phyloP scores from a whole-genome alignment of 2,888 invertebrate species.

The Brachypterus glaber region DNA sequence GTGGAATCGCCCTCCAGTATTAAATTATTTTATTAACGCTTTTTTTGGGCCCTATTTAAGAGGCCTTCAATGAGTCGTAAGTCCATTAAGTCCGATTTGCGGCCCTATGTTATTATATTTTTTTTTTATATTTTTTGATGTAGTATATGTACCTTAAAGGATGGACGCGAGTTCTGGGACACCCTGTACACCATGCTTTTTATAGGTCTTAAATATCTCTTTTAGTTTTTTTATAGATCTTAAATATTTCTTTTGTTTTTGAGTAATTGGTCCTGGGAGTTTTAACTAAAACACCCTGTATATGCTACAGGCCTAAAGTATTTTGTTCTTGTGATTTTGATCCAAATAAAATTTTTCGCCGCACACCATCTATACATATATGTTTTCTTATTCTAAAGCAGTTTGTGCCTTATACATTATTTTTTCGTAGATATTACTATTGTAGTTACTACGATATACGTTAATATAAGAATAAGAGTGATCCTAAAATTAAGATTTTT shows the following conservation, averaged over 20 bases:
- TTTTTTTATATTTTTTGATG: too few species aligned
- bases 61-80: constrained; percentile 7
- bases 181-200: too few species aligned
- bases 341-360: constrained; percentile 1
- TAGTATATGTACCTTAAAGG: too few species aligned
- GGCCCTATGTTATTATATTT: constrained; percentile 1
- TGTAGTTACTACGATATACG: constrained; percentile 15
- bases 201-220: constrained; percentile 10
- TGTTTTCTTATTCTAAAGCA: constrained; percentile 17
- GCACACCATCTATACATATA: constrained; percentile 3
- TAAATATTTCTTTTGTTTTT: too few species aligned
- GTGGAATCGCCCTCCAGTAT: constrained; percentile 15
- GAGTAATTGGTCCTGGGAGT: too few species aligned
- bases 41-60: too few species aligned
- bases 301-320: neutral
- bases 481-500: too few species aligned
- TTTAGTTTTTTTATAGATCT: constrained; percentile 4
- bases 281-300: constrained; percentile 1
- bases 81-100: constrained; percentile 7
- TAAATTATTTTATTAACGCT: constrained; percentile 12
- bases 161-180: too few species aligned
- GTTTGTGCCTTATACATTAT: constrained; percentile 27
- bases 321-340: constrained; percentile 1
- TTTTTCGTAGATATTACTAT: constrained; percentile 20
- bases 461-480: constrained; percentile 7